Base-by-base conservation (phyloP, 2,888 invertebrate genomes). In the Rhopalosiphum nymphaeae region DNA sequence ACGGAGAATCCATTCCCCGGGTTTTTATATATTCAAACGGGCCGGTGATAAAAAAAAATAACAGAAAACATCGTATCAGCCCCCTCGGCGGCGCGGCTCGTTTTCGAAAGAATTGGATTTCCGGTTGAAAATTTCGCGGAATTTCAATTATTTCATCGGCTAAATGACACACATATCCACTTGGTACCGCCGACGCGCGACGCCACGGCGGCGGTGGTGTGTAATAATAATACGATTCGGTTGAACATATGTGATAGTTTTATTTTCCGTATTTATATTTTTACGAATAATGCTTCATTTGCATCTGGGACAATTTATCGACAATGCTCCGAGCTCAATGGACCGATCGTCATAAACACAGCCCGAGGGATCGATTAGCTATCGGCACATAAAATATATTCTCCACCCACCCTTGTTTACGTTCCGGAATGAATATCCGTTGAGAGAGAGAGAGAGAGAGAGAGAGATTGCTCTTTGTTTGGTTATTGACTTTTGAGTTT, bases 291-390 rank as follows among this genome's bases (percentile, higher is more conserved):
- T 36, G 93, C 29, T 93, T 93, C 93, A 90, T 93, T 93, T 93
- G 93, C 93, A 90, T 93, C 90, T 90, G 89, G 49, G 89, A 93
- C 89, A 90, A 89, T 93, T 89, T 93, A 90, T 93, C 21, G 93
- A 90, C 93, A 85, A 90, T 90, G 46, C 57, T 61, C 93, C 57
- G 85, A 49, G 90, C 90, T 93, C 93, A 93, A 93, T 61, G 90
- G 89, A 93, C 93, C 93, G 93, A 93, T 93, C 93, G 93, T 90
- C 93, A 85, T 93, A 90, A 93, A 93, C 90, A 57, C 93, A 61
- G 85, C 94, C 90, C 91, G 86, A 53, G 94, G 94, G 94, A 94
- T 94, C 91, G 94, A 94, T 94, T 94, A 94, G 91, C 90, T 26
- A 93, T 93, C 89, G 89, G 94, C 85, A 67, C 94, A 94, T 94